Percentiles rank a stretch among this genome's conserved stretches.
These are phyloP conservation scores for Atethmia centrago DNA, from an alignment of 2,888 invertebrate species.

Conservation along the genomic window DNA sequence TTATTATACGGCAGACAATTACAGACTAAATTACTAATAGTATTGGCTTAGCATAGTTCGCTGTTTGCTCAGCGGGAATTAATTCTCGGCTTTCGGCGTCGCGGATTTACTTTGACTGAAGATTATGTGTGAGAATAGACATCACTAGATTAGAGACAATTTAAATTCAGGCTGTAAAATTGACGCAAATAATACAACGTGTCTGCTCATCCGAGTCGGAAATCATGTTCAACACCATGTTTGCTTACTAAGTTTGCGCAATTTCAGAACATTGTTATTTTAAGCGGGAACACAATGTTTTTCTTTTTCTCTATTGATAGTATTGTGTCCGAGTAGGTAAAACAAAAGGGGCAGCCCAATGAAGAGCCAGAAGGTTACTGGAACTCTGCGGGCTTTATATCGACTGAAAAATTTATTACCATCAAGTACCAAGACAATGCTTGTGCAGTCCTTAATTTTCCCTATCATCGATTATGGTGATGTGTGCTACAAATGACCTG, in stretches of 20 bases:
- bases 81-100: conserved; percentile 49
- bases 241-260: not conserved
- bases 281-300: not conserved
- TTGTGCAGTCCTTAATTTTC: too few relatives aligned
- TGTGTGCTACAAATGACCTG: too few relatives aligned
- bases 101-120: conserved; percentile 49
- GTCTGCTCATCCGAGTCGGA: not conserved
- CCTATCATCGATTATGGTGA: too few relatives aligned
- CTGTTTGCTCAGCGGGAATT: conserved; percentile 55
- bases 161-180: conserved; percentile 14
- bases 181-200: not conserved
- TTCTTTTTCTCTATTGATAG: not conserved
- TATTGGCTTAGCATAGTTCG: conserved; percentile 55
- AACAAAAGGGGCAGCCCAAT: not conserved
- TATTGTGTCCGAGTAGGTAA: not conserved
- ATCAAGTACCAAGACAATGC: too few relatives aligned
- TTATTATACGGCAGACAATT: conserved; percentile 58
- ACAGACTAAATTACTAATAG: conserved; percentile 61
- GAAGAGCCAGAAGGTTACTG: too few relatives aligned
- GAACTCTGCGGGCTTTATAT: too few relatives aligned
- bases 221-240: not conserved
- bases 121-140: conserved; percentile 38
- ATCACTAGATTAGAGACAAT: conserved; percentile 21
- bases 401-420: too few relatives aligned
- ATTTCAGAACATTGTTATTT: not conserved